Evolutionary conservation across 2,888 invertebrate species (phyloP).

Genomic region (Cheilosia soror): DNA sequence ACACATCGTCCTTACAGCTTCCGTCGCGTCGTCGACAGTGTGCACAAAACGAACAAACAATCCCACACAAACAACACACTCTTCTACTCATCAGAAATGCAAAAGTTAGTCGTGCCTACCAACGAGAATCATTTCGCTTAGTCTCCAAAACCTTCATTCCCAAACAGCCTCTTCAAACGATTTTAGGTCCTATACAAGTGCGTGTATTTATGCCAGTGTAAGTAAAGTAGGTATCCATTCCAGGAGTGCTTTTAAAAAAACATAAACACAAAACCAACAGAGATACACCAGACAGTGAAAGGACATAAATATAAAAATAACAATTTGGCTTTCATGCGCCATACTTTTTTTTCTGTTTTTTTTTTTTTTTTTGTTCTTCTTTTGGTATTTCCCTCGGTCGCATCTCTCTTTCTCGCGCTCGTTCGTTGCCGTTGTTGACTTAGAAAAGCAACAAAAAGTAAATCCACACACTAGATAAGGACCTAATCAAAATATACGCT

Average conservation of each 20-base stretch:
- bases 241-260: constrained; percentile 52
- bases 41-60: constrained; percentile 35
- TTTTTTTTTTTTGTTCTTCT: not conserved
- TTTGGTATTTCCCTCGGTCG: not conserved
- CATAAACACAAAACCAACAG: constrained; percentile 52
- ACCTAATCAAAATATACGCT: constrained; percentile 72
- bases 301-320: constrained; percentile 74
- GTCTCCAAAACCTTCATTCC: constrained; percentile 26
- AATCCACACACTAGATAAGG: constrained; percentile 71
- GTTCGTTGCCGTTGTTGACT: constrained; percentile 16
- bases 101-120: constrained; percentile 52
- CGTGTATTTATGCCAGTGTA: constrained; percentile 58
- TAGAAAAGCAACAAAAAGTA: constrained; percentile 46
- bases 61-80: constrained; percentile 7
- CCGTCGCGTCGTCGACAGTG: constrained; percentile 16
- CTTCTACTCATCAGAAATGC: constrained; percentile 50
- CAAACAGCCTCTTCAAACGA: constrained; percentile 42
- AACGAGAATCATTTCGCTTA: constrained; percentile 45
- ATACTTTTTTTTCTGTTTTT: constrained; percentile 1
- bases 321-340: constrained; percentile 71
- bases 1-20: constrained; percentile 39
- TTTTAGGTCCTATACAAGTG: constrained; percentile 44
- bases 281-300: constrained; percentile 64
- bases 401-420: no score
- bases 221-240: constrained; percentile 56